phyloP scores from a whole-genome alignment of 2,888 invertebrate species.

The Diplolepis rosae region DNA sequence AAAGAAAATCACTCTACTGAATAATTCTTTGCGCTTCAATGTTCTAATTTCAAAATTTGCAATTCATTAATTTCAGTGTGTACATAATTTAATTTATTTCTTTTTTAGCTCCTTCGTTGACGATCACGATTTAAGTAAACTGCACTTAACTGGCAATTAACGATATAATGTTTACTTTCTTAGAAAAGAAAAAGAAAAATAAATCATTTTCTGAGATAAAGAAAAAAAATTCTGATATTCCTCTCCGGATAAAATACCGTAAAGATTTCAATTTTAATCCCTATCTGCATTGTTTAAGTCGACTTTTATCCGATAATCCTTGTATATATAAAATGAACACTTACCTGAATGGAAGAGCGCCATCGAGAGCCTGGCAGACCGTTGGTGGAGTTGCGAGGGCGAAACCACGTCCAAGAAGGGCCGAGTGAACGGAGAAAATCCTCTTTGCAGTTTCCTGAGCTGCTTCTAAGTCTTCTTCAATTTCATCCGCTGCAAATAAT shows the following conservation, averaged over 20 bases:
- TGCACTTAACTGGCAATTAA: background rate
- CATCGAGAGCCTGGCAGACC: constrained; percentile 92
- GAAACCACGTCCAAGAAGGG: constrained; percentile 90
- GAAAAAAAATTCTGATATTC: background rate
- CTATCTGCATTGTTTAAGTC: background rate
- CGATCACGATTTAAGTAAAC: background rate
- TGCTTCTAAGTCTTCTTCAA: constrained; percentile 82
- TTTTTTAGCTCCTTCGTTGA: background rate
- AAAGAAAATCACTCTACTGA: background rate
- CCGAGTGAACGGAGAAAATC: constrained; percentile 79
- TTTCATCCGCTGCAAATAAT: constrained; percentile 76
- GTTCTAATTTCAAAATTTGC: background rate
- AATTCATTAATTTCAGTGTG: background rate
- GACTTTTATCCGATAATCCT: background rate
- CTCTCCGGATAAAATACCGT: background rate
- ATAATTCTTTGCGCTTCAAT: background rate
- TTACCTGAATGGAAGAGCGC: constrained; percentile 88
- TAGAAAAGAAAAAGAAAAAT: background rate
- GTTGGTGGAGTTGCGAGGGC: constrained; percentile 90
- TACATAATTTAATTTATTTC: background rate
- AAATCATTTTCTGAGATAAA: background rate
- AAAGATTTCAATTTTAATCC: background rate
- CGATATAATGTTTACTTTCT: background rate
- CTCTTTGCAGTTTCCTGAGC: constrained; percentile 79
- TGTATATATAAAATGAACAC: constrained; percentile 61